Evolutionary conservation across 2,888 invertebrate genomes (phyloP), one percentile per base, ranked within the genome.

Genomic region (Trilocha varians): DNA sequence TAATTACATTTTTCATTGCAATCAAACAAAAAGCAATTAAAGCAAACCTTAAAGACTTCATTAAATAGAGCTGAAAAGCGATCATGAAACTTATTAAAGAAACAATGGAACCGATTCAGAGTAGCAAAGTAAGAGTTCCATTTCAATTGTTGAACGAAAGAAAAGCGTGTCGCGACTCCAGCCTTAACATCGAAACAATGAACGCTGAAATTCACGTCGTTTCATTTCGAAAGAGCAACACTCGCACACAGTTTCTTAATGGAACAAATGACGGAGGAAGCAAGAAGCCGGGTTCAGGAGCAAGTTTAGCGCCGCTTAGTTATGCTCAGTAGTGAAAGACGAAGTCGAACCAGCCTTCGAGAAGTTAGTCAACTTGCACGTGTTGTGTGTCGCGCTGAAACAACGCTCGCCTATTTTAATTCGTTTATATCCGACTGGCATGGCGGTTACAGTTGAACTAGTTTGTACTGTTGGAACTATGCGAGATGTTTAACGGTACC

Each of bases 291-390:
- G 69, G 62, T 67, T 67, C 57, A 53, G 51, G 52, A 47, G 58
- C 59, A 65, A 70, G 67, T 68, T 70, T 59, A 57, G 57, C 57
- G 56, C 49, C 54, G 57, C 57, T 69, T 66, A 68, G 71, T 66
- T 70, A 72, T 71, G 70, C 70, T 52, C 47, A 45, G 37, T 11
- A 50, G 50, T 53, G 52, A 53, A 43, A 45, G 53, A 53, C 51
- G 56, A 57, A 65, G 59, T 68, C 61, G 55, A 51, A 55, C 53
- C 47, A 57, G 45, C 49, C 51, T 49, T 49, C 47, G 25, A 25
- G 25, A 54, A 60, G 60, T 64, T 53, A 47, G 46, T 47, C 48
- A 66, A 66, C 61, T 68, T 61, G 57, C 66, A 63, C 62, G 65
- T 62, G 62, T 69, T 57, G 57, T 57, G 42, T 51, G 52, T 47